Evolutionary conservation across 2,888 invertebrate genomes (phyloP).

Genomic region (Sminthurinus aureus): DNA sequence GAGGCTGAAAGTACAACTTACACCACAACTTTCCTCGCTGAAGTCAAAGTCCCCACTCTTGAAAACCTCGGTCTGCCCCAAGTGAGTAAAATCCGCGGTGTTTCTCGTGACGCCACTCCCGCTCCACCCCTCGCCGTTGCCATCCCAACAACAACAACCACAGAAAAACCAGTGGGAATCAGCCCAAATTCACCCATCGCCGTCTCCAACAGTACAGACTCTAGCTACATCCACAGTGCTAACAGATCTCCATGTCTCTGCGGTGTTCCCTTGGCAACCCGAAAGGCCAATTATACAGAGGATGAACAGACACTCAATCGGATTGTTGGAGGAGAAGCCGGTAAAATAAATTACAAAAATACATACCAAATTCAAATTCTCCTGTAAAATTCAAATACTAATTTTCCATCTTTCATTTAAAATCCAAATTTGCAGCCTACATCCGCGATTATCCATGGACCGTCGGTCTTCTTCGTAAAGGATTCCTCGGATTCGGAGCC

Average conservation of each 20-base stretch:
- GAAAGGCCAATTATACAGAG: too few relatives aligned
- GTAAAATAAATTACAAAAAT: too few relatives aligned
- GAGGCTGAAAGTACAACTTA: too few relatives aligned
- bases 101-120: background rate
- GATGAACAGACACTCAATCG: background rate
- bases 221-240: background rate
- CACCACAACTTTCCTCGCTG: too few relatives aligned
- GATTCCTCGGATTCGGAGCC: slow-evolving; percentile 45
- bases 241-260: background rate
- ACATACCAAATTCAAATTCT: too few relatives aligned
- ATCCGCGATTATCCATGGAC: slow-evolving; percentile 58
- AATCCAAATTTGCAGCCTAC: too few relatives aligned
- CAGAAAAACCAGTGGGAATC: background rate
- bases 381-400: too few relatives aligned
- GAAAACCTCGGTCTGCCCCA: too few relatives aligned
- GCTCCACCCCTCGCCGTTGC: background rate
- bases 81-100: background rate
- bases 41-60: too few relatives aligned
- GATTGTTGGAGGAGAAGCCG: slow-evolving; percentile 42
- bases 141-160: background rate
- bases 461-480: slow-evolving; percentile 42
- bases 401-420: too few relatives aligned
- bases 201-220: background rate
- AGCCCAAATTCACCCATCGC: background rate
- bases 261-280: background rate